These are phyloP conservation scores for Telmatochromis sp. DNA, from an alignment of 2,113 vertebrate genomes.

Conservation along the genomic window DNA sequence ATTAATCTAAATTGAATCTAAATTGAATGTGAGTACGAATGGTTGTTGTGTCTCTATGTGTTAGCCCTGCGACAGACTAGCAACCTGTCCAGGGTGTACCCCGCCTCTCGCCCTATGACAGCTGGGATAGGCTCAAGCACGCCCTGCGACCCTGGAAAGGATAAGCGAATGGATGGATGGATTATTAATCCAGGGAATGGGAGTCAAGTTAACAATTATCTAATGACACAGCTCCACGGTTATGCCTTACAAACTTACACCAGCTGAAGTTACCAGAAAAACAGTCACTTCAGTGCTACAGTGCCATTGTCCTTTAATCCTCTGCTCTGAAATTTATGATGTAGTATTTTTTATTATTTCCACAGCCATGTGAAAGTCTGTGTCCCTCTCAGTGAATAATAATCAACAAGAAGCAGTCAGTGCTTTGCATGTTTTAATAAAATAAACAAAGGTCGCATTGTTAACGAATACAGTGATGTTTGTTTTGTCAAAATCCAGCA, in stretches of 20 bases:
- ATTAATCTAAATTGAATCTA: neutral
- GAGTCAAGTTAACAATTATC: neutral
- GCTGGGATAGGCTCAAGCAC: neutral
- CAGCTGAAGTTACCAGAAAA: neutral
- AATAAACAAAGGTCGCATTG: neutral
- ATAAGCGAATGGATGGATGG: neutral
- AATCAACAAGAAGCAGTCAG: neutral
- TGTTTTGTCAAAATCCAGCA: neutral
- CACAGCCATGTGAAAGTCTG: neutral
- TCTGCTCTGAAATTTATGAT: neutral
- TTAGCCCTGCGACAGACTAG: neutral
- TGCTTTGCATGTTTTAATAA: neutral
- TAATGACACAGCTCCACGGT: neutral
- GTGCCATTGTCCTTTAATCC: neutral
- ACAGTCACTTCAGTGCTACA: neutral
- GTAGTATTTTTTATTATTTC: neutral
- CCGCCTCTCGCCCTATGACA: neutral
- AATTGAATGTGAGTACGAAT: neutral
- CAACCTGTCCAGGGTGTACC: neutral
- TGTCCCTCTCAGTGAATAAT: neutral
- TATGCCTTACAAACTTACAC: neutral
- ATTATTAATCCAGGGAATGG: neutral
- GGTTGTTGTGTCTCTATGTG: neutral
- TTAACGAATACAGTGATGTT: neutral
- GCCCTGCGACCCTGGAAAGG: neutral